These are phyloP conservation scores for Poecilobothrus nobilitatus DNA, from an alignment of 2,888 invertebrate species.

Conservation along the genomic window DNA sequence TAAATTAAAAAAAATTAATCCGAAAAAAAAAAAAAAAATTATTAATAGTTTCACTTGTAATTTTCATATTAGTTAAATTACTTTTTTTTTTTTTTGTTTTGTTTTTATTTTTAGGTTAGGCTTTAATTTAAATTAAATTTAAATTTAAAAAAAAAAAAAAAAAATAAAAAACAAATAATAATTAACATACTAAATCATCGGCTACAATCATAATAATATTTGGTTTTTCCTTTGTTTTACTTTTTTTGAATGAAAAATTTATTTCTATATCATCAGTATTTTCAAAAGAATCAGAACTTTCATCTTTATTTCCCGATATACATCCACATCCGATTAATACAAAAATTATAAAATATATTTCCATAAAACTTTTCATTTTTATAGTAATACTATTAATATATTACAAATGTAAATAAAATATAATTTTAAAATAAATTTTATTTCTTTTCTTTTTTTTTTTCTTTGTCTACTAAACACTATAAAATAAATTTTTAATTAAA, in stretches of 20 bases:
- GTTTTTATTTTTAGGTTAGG: too few relatives aligned
- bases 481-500: too few relatives aligned
- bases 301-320: not conserved
- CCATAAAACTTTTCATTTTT: not conserved
- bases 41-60: too few relatives aligned
- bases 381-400: not conserved
- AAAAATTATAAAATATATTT: not conserved
- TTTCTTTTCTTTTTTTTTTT: not conserved
- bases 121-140: too few relatives aligned
- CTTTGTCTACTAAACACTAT: not conserved
- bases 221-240: slow-evolving; percentile 38
- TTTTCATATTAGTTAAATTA: too few relatives aligned
- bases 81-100: too few relatives aligned
- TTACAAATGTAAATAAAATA: too few relatives aligned
- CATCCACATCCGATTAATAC: too few relatives aligned
- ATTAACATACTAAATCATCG: slow-evolving; percentile 65
- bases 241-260: not conserved
- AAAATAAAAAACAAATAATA: too few relatives aligned
- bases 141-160: too few relatives aligned
- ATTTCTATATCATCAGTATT: not conserved
- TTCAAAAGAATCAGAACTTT: not conserved
- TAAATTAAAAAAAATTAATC: too few relatives aligned
- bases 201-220: slow-evolving; percentile 70
- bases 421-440: not conserved
- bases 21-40: too few relatives aligned